A percentile compares a stretch with the other conserved stretches of the same genome.
Conservation (phyloP, 2,888 invertebrate genomes). For the Agrotis clavis region DNA sequence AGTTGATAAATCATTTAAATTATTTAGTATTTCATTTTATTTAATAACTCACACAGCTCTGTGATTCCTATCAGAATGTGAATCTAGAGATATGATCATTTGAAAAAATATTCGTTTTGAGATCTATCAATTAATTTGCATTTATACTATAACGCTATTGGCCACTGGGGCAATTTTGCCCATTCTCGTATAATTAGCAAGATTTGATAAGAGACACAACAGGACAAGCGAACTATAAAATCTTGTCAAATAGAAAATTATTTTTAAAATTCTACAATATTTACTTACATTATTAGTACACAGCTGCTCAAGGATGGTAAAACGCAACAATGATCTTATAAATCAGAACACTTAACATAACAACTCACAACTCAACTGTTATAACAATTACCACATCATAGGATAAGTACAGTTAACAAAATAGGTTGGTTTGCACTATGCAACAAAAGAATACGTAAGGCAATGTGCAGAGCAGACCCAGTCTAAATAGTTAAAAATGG, state of each 20-base stretch:
- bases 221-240: no score
- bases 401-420: slow-evolving; percentile 12
- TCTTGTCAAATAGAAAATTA: background rate
- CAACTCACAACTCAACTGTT: slow-evolving; percentile 8
- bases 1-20: no score
- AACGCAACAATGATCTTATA: slow-evolving; percentile 21
- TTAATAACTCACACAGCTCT: no score
- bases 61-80: no score
- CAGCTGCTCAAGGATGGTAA: slow-evolving; percentile 12
- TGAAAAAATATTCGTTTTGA: no score
- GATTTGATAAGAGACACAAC: no score
- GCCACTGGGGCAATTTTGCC: no score
- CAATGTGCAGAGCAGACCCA: background rate
- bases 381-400: slow-evolving; percentile 10
- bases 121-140: no score
- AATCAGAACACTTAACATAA: slow-evolving; percentile 21
- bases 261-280: background rate
- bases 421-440: background rate
- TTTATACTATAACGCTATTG: no score
- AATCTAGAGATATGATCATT: no score
- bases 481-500: background rate
- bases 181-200: no score
- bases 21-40: no score
- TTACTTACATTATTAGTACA: slow-evolving; percentile 29
- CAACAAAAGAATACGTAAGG: background rate